Evolutionary conservation across 2,113 vertebrate species (phyloP).

Genomic region (Stegastes partitus): DNA sequence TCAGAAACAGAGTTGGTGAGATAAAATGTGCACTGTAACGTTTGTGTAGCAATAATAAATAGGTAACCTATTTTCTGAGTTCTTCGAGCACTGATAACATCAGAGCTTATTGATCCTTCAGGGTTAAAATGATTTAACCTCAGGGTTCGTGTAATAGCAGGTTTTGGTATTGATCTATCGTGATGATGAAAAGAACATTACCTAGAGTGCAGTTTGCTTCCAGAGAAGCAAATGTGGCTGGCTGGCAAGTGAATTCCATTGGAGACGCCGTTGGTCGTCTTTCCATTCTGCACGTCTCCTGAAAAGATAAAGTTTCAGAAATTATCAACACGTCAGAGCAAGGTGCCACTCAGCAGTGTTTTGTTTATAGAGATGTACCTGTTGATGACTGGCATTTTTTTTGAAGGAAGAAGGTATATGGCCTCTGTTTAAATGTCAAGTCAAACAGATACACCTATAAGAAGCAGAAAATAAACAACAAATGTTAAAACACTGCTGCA

Average conservation of each 20-base stretch:
- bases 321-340: background rate
- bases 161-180: no score
- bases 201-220: slow-evolving; percentile 84
- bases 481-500: background rate
- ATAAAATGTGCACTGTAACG: no score
- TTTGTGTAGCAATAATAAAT: no score
- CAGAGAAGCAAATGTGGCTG: slow-evolving; percentile 89
- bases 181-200: slow-evolving; percentile 53
- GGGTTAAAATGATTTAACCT: no score
- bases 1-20: no score
- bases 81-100: no score
- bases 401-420: slow-evolving; percentile 94
- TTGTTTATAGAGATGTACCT: slow-evolving; percentile 77
- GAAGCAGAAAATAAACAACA: slow-evolving; percentile 1
- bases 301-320: slow-evolving; percentile 23
- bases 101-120: background rate
- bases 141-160: no score
- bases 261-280: slow-evolving; percentile 92
- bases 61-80: no score
- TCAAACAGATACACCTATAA: slow-evolving; percentile 97
- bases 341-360: background rate
- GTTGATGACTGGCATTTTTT: slow-evolving; percentile 92
- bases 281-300: slow-evolving; percentile 94
- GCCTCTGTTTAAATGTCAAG: slow-evolving; percentile 95
- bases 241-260: slow-evolving; percentile 93